phyloP scores from a whole-genome alignment of 2,888 invertebrate species.

The Artemia sinica region DNA sequence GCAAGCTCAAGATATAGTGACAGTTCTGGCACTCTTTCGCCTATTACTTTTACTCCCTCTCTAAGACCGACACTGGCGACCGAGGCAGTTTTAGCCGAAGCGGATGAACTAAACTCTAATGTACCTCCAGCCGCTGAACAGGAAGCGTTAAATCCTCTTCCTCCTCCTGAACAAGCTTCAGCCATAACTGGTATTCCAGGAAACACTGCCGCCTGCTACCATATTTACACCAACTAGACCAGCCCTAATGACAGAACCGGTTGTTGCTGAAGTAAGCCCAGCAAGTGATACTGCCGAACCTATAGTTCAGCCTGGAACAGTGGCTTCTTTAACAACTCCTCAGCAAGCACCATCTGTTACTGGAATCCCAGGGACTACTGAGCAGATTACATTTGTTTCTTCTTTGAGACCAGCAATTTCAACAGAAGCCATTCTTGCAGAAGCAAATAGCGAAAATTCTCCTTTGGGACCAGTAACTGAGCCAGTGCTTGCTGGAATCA shows the following conservation, averaged over 20 bases:
- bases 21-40: neutral
- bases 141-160: neutral
- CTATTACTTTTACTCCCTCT: neutral
- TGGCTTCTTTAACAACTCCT: neutral
- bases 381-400: neutral
- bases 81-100: conserved; percentile 8
- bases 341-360: conserved; percentile 1
- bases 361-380: neutral
- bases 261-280: neutral
- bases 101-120: neutral
- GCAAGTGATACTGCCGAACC: neutral
- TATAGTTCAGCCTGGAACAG: neutral
- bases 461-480: neutral
- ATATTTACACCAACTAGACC: neutral
- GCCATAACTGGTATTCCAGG: neutral
- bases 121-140: neutral
- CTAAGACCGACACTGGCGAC: neutral
- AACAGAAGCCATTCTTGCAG: neutral
- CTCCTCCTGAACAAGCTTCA: neutral
- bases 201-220: neutral
- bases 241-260: too few species aligned
- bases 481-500: neutral
- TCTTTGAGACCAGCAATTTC: neutral
- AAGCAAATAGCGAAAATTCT: neutral
- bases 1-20: neutral